phyloP scores from a whole-genome alignment of 2,888 invertebrate species.

The Dastarcus helophoroides region DNA sequence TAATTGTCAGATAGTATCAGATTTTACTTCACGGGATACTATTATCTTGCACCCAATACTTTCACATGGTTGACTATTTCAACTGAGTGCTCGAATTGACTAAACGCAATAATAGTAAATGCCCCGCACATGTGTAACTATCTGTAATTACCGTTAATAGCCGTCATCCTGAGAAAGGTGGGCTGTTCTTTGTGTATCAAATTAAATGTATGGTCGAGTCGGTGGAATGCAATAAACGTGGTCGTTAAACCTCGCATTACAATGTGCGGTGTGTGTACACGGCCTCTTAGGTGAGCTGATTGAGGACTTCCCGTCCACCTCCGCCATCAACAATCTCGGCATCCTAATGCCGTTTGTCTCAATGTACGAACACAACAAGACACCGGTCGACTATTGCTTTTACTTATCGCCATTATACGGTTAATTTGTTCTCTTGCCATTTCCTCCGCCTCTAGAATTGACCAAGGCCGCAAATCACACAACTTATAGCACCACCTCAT shows the following conservation, averaged over 20 bases:
- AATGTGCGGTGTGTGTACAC: slow-evolving; percentile 16
- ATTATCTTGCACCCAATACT: too few relatives aligned
- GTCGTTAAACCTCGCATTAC: slow-evolving; percentile 9
- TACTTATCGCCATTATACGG: neutral
- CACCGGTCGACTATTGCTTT: too few relatives aligned
- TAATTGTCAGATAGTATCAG: too few relatives aligned
- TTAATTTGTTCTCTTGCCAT: neutral
- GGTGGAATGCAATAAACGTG: slow-evolving; percentile 10
- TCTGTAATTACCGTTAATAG: too few relatives aligned
- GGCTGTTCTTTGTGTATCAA: slow-evolving; percentile 11
- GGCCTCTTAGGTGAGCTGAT: too few relatives aligned
- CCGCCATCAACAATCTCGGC: slow-evolving; percentile 27
- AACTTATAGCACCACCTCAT: too few relatives aligned
- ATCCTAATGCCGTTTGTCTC: slow-evolving; percentile 30
- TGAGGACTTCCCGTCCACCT: slow-evolving; percentile 30
- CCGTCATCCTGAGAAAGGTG: slow-evolving; percentile 11
- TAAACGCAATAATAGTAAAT: too few relatives aligned
- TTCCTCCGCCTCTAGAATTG: neutral
- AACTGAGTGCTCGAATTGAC: too few relatives aligned
- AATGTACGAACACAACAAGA: slow-evolving; percentile 15
- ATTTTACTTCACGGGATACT: too few relatives aligned
- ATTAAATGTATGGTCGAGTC: slow-evolving; percentile 8
- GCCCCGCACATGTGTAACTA: too few relatives aligned
- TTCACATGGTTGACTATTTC: too few relatives aligned
- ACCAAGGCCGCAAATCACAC: too few relatives aligned